Conservation (phyloP, 2,797 vertebrate species). For the Pangasius larnaudii region DNA sequence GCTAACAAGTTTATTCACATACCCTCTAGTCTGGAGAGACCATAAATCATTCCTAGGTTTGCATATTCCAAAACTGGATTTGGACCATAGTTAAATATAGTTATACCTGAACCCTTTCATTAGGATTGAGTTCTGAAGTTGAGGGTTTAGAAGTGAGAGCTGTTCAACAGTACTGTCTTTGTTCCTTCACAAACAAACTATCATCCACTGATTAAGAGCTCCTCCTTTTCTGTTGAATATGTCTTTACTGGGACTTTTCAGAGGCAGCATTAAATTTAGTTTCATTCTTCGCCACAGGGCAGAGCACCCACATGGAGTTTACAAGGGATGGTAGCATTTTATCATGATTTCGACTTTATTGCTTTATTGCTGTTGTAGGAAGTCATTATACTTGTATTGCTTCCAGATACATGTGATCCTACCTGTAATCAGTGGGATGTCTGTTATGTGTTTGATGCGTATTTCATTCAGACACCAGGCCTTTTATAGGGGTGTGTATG, state of each 20-base stretch:
- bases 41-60: slow-evolving; percentile 1
- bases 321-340: background rate
- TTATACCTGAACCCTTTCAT: slow-evolving; percentile 6
- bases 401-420: background rate
- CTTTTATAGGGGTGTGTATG: background rate
- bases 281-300: background rate
- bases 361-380: slow-evolving; percentile 29
- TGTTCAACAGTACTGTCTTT: slow-evolving; percentile 11
- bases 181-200: slow-evolving; percentile 12
- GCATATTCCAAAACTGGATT: background rate
- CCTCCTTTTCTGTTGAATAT: background rate
- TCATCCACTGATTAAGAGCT: background rate
- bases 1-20: slow-evolving; percentile 27
- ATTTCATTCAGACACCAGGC: slow-evolving; percentile 4
- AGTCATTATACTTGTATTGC: slow-evolving; percentile 23
- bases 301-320: slow-evolving; percentile 10
- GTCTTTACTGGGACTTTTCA: background rate
- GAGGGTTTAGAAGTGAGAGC: background rate
- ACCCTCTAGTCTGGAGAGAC: background rate
- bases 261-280: background rate
- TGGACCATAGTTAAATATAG: slow-evolving; percentile 13
- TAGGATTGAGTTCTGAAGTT: background rate
- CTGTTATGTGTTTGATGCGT: background rate
- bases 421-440: slow-evolving; percentile 36
- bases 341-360: slow-evolving; percentile 12